Evolutionary conservation across 2,113 vertebrate genomes (phyloP).

Genomic region (Baryphthengus martii): DNA sequence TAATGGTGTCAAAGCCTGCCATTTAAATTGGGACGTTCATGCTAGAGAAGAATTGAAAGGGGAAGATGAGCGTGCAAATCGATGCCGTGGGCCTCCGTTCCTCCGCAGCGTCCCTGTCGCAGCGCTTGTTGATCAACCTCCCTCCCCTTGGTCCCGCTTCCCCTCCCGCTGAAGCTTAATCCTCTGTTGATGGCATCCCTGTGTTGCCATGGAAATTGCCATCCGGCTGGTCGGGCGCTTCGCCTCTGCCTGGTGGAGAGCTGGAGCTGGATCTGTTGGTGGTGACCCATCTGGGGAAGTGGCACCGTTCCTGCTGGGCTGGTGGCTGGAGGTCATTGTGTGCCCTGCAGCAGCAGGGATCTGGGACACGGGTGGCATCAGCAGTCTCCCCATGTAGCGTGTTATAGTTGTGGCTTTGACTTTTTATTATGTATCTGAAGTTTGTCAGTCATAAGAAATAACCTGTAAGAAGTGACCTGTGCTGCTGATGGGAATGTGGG

Average conservation of each 20-base stretch:
- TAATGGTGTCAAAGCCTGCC: slow-evolving; percentile 29
- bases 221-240: fast-evolving
- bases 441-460: background rate
- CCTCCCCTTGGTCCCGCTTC: background rate
- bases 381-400: fast-evolving
- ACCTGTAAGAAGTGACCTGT: too few species aligned
- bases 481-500: background rate
- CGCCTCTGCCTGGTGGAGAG: background rate
- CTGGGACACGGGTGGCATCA: background rate
- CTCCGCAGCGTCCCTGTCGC: background rate
- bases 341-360: background rate
- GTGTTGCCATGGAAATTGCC: background rate
- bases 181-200: background rate
- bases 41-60: slow-evolving; percentile 38
- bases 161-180: background rate
- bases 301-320: background rate
- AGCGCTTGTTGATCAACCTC: background rate
- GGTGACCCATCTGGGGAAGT: fast-evolving
- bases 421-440: fast-evolving
- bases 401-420: fast-evolving
- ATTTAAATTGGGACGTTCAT: slow-evolving; percentile 40
- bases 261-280: background rate
- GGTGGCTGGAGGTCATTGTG: background rate
- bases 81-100: background rate
- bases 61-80: slow-evolving; percentile 29